Evolutionary conservation across 2,797 vertebrate species (phyloP).

Genomic region (Artibeus lituratus): DNA sequence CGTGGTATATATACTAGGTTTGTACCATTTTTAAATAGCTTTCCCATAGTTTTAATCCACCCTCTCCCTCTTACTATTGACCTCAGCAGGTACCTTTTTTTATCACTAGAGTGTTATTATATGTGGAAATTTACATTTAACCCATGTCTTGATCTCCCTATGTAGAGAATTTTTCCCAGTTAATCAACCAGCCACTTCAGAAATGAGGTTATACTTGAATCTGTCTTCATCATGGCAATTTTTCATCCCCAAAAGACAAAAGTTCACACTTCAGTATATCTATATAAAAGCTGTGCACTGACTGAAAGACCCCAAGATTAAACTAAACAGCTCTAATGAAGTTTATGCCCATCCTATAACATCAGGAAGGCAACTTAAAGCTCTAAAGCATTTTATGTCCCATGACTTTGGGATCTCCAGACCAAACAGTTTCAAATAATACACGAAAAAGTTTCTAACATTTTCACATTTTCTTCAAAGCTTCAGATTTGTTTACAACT

Average conservation of each 20-base stretch:
- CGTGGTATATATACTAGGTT: background rate
- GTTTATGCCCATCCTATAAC: background rate
- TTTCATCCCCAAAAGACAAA: constrained; percentile 43
- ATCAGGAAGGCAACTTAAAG: background rate
- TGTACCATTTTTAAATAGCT: background rate
- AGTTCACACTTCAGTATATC: background rate
- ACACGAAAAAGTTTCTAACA: background rate
- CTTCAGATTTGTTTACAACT: constrained; percentile 20
- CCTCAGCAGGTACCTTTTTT: background rate
- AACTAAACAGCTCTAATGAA: background rate
- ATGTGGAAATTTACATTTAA: background rate
- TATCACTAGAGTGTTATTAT: background rate
- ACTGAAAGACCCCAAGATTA: background rate
- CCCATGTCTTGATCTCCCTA: background rate
- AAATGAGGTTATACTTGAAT: constrained; percentile 34
- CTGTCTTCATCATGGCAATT: background rate
- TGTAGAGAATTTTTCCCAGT: background rate
- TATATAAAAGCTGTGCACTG: background rate
- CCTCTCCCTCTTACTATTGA: background rate
- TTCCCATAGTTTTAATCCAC: background rate
- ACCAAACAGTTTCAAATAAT: background rate
- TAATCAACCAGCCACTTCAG: background rate
- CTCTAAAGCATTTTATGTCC: constrained; percentile 8
- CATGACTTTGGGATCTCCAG: background rate
- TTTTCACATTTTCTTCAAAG: constrained; percentile 23